phyloP scores from a whole-genome alignment of 2,888 invertebrate species.

The Ectobius pallidus region DNA sequence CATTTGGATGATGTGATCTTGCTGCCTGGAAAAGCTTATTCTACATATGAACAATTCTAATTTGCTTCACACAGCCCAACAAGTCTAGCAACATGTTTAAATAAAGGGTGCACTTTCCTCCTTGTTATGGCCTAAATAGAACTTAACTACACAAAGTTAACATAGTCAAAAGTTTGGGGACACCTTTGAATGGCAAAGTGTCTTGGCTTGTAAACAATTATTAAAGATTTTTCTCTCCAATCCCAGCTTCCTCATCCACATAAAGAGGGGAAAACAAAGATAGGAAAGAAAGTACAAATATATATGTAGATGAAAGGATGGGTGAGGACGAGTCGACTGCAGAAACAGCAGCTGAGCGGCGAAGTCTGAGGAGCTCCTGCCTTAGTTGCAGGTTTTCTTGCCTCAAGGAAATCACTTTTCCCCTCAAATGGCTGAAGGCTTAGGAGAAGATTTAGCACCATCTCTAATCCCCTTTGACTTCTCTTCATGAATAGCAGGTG shows the following conservation, averaged over 20 bases:
- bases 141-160: constrained; percentile 38
- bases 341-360: constrained; percentile 55
- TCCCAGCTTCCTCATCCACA: constrained; percentile 20
- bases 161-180: constrained; percentile 25
- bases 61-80: constrained; percentile 39
- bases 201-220: constrained; percentile 22
- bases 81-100: constrained; percentile 39
- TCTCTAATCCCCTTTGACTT: constrained; percentile 52
- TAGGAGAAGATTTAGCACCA: constrained; percentile 53
- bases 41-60: constrained; percentile 38
- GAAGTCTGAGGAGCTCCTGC: constrained; percentile 49
- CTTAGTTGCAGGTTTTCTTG: constrained; percentile 87
- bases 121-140: constrained; percentile 20
- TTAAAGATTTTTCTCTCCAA: constrained; percentile 24
- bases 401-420: constrained; percentile 78
- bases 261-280: background rate
- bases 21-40: constrained; percentile 30
- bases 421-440: constrained; percentile 65
- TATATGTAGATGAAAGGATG: constrained; percentile 65
- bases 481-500: constrained; percentile 47
- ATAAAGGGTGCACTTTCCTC: constrained; percentile 32
- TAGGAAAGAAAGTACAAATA: constrained; percentile 4
- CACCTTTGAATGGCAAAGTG: constrained; percentile 26
- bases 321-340: constrained; percentile 55
- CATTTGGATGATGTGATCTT: constrained; percentile 13